phyloP scores from a whole-genome alignment of 2,888 invertebrate genomes.

The Ellobium chinense region DNA sequence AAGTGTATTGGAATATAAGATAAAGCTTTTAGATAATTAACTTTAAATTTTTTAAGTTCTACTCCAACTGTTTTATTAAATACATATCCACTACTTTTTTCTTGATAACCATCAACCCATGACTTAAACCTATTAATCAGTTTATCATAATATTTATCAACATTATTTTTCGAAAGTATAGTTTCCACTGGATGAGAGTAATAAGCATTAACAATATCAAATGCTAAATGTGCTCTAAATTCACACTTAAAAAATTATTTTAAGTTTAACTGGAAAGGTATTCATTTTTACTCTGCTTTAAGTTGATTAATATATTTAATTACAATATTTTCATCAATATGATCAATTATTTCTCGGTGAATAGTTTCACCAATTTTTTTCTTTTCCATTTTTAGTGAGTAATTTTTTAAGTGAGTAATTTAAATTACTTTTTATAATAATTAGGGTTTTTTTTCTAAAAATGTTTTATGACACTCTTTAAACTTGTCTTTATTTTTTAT shows the following conservation, averaged over 20 bases:
- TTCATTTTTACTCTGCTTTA: slow-evolving; percentile 22
- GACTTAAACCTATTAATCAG: neutral
- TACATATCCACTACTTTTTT: slow-evolving; percentile 25
- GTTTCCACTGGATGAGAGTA: neutral
- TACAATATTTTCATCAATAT: neutral
- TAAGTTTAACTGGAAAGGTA: slow-evolving; percentile 24
- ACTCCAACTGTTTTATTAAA: slow-evolving; percentile 20
- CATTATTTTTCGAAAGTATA: neutral
- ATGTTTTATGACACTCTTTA: neutral
- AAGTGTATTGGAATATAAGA: slow-evolving; percentile 39
- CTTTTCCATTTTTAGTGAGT: neutral
- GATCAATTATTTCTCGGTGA: neutral
- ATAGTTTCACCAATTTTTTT: too few relatives aligned
- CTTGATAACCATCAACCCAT: slow-evolving; percentile 22
- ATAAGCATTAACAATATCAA: slow-evolving; percentile 25
- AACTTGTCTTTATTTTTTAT: neutral
- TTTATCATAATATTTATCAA: slow-evolving; percentile 2
- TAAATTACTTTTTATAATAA: neutral
- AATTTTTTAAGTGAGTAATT: neutral
- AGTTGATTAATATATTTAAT: slow-evolving; percentile 3
- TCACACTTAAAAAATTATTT: slow-evolving; percentile 37
- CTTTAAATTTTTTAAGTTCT: slow-evolving; percentile 40
- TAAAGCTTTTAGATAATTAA: slow-evolving; percentile 31
- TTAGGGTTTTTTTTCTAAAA: neutral
- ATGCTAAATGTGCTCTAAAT: slow-evolving; percentile 31